phyloP scores from a whole-genome alignment of 2,888 invertebrate species.

The Leucozona laternaria region DNA sequence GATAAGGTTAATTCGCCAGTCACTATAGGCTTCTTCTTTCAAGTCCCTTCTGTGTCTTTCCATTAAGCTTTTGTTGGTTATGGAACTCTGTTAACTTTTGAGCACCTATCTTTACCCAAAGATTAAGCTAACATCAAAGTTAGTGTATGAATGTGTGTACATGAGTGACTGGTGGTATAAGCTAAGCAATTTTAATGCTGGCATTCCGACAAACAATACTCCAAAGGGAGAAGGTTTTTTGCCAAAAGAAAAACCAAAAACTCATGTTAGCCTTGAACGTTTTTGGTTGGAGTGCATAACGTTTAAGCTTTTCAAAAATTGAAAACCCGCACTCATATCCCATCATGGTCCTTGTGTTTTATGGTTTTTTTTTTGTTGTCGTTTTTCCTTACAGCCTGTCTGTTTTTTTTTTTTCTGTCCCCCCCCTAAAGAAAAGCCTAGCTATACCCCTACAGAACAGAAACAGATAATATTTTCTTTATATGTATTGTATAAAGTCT shows the following conservation, averaged over 20 bases:
- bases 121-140: slow-evolving; percentile 8
- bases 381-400: neutral
- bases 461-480: slow-evolving; percentile 57
- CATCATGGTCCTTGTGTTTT: slow-evolving; percentile 4
- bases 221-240: neutral
- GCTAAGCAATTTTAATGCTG: slow-evolving; percentile 2
- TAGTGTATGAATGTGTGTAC: neutral
- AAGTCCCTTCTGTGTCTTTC: too few relatives aligned
- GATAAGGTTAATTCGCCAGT: slow-evolving; percentile 11
- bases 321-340: slow-evolving; percentile 10
- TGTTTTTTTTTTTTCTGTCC: neutral
- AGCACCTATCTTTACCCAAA: neutral
- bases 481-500: slow-evolving; percentile 46
- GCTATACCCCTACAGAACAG: neutral
- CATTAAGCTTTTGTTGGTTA: neutral
- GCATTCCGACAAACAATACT: slow-evolving; percentile 14
- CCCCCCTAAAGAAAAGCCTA: slow-evolving; percentile 3
- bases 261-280: slow-evolving; percentile 41
- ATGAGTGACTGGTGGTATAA: neutral
- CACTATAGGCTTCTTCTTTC: slow-evolving; percentile 5
- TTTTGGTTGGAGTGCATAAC: slow-evolving; percentile 27
- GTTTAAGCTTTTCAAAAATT: slow-evolving; percentile 40
- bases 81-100: slow-evolving; percentile 9
- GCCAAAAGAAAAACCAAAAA: slow-evolving; percentile 8
- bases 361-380: neutral